phyloP scores from a whole-genome alignment of 2,797 vertebrate genomes.

The Lepus oiostolus region DNA sequence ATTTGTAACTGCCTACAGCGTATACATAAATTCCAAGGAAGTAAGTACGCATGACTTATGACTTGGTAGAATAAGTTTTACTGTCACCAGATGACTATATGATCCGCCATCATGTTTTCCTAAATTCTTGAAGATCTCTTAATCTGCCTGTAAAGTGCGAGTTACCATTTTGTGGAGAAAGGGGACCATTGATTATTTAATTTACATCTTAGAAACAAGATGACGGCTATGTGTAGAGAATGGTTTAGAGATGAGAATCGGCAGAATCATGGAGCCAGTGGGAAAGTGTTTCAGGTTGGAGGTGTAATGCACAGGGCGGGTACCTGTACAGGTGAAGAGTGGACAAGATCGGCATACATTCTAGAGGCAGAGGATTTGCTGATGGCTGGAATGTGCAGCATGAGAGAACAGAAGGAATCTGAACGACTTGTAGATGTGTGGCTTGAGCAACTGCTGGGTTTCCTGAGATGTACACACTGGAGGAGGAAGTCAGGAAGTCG shows the following conservation, averaged over 20 bases:
- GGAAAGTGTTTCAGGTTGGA: neutral
- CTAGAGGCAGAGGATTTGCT: neutral
- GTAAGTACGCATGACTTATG: neutral
- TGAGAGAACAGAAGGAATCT: neutral
- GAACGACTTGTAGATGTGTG: neutral
- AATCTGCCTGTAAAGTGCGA: neutral
- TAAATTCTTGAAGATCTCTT: neutral
- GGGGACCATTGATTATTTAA: neutral
- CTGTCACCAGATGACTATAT: neutral
- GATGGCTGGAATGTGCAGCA: neutral
- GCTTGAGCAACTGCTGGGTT: neutral
- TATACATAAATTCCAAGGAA: neutral
- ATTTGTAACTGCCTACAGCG: neutral
- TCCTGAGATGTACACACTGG: neutral
- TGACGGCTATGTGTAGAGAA: neutral
- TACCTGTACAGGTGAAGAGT: neutral
- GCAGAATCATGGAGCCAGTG: neutral
- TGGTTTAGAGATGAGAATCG: too few species aligned
- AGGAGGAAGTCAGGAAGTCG: neutral
- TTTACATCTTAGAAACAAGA: neutral
- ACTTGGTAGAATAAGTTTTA: too few species aligned
- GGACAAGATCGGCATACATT: neutral
- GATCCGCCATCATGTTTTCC: neutral
- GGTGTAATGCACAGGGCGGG: neutral
- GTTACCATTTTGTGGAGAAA: neutral